Evolutionary conservation across 2,113 vertebrate genomes (phyloP).

Genomic region (Chaetodon auriga): DNA sequence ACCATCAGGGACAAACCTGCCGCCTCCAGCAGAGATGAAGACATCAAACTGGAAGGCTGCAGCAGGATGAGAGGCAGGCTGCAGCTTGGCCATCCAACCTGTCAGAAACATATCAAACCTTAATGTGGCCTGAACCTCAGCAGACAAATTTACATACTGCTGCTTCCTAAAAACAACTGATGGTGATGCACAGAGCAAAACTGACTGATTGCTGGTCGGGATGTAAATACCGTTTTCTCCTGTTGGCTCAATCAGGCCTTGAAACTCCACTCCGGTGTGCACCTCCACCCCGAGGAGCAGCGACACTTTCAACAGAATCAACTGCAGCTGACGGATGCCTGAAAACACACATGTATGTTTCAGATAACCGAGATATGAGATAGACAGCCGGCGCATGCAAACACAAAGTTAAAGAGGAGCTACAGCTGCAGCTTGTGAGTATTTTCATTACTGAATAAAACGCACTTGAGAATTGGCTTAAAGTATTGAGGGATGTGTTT

Average conservation of each 20-base stretch:
- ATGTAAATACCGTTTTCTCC: slow-evolving; percentile 73
- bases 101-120: slow-evolving; percentile 35
- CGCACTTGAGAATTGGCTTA: neutral
- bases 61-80: slow-evolving; percentile 84
- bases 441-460: neutral
- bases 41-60: slow-evolving; percentile 90
- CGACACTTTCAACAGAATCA: slow-evolving; percentile 92
- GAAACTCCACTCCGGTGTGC: slow-evolving; percentile 88
- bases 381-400: neutral
- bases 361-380: neutral
- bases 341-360: slow-evolving; percentile 37
- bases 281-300: slow-evolving; percentile 94
- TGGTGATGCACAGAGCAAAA: neutral
- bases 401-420: neutral
- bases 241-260: slow-evolving; percentile 85
- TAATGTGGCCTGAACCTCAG: neutral
- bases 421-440: neutral
- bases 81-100: slow-evolving; percentile 89
- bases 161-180: neutral
- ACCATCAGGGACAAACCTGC: slow-evolving; percentile 93
- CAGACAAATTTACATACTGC: neutral
- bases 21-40: slow-evolving; percentile 94
- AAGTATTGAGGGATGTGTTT: too few relatives aligned
- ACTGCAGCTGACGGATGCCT: slow-evolving; percentile 97
- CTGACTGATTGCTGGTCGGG: neutral